These are phyloP conservation scores for Gymnoscopelus microlampas DNA, from an alignment of 2,797 vertebrate genomes.

Conservation along the genomic window DNA sequence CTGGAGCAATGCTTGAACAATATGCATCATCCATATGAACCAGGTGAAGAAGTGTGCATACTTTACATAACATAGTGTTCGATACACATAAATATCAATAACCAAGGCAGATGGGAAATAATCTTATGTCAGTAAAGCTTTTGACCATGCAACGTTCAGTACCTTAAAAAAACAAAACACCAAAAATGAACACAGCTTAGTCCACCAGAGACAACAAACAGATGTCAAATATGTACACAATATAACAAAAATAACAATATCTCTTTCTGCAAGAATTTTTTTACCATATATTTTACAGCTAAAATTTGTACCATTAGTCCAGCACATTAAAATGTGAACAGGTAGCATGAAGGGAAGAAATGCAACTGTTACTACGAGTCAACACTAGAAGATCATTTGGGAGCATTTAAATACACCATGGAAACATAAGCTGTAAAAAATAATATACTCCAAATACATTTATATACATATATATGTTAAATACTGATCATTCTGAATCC, in stretches of 20 bases:
- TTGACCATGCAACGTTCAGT: constrained; percentile 80
- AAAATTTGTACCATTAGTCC: constrained; percentile 68
- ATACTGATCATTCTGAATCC: constrained; percentile 85
- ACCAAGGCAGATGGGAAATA: constrained; percentile 62
- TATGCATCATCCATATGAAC: background rate
- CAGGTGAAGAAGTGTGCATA: constrained; percentile 56
- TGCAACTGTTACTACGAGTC: constrained; percentile 68
- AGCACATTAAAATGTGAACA: constrained; percentile 74
- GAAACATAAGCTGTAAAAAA: constrained; percentile 76
- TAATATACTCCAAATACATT: constrained; percentile 80
- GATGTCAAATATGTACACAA: constrained; percentile 73
- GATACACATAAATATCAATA: constrained; percentile 81
- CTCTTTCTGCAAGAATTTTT: constrained; percentile 58
- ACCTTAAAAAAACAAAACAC: constrained; percentile 60
- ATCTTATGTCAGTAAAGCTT: constrained; percentile 80
- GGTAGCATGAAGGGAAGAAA: constrained; percentile 67
- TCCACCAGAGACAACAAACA: constrained; percentile 68
- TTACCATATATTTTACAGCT: constrained; percentile 70
- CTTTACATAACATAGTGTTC: constrained; percentile 67
- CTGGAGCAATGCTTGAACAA: background rate
- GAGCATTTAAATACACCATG: constrained; percentile 79
- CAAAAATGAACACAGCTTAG: constrained; percentile 64
- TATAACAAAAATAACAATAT: constrained; percentile 74
- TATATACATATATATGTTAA: constrained; percentile 80
- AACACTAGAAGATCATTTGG: constrained; percentile 76